Conservation (phyloP, 2,113 vertebrate species). For the Oncorhynchus clarkii region DNA sequence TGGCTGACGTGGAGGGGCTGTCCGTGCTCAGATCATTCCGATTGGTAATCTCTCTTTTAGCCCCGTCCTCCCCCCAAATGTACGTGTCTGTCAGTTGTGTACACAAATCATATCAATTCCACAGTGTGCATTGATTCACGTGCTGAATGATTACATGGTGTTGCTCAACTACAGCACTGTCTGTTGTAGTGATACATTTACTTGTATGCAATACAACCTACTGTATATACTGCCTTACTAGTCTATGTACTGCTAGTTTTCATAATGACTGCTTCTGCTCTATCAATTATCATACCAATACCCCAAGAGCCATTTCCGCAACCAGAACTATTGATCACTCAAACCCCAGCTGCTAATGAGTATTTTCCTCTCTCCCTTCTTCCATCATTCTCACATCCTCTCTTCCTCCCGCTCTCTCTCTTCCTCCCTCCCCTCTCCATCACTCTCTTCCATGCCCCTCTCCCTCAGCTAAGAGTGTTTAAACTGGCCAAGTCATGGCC, state of each 20-base stretch:
- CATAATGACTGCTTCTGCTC: too few species aligned
- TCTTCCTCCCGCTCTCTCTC: background rate
- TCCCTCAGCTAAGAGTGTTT: slow-evolving; percentile 88
- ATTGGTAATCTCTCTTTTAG: slow-evolving; percentile 79
- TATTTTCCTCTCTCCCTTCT: slow-evolving; percentile 22
- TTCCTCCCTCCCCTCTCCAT: slow-evolving; percentile 62
- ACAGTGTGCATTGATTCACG: too few species aligned
- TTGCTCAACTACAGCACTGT: background rate
- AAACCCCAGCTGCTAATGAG: background rate
- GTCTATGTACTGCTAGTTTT: too few species aligned
- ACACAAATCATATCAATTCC: background rate
- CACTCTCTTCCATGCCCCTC: slow-evolving; percentile 12
- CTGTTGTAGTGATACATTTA: background rate
- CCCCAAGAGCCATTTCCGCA: background rate
- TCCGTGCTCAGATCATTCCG: slow-evolving; percentile 97
- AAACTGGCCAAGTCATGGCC: slow-evolving; percentile 99
- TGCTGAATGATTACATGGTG: background rate
- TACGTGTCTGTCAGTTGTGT: background rate
- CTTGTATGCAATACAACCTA: background rate
- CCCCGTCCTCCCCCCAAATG: background rate
- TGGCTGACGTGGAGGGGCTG: slow-evolving; percentile 93
- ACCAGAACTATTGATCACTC: background rate
- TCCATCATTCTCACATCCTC: background rate
- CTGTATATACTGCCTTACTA: too few species aligned
- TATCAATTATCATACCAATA: background rate